Base-by-base conservation (phyloP, 2,113 vertebrate species). In the Mola mola region DNA sequence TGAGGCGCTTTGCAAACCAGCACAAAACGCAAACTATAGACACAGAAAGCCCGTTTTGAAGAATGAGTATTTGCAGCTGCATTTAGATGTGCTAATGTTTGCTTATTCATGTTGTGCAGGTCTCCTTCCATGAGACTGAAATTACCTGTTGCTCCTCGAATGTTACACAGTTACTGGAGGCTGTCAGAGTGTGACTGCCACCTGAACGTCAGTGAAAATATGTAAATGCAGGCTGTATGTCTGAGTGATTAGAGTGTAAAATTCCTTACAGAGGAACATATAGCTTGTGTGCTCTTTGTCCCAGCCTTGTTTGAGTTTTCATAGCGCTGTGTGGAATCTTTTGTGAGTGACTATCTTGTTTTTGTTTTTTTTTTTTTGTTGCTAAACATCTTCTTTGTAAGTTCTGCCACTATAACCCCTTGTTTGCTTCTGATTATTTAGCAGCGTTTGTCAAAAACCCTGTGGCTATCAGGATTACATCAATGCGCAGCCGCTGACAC, bases 261-360 rank as follows among this genome's bases (percentile, higher is more conserved):
- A 85, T 78, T 73, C 56, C 50, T 59, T 48, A 62, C 66, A 47
- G 44, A 76, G 64, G 19, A 66, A 65, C 59, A 65, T 41, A 62
- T 42, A 50, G 48, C 37, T 24, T 36, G 21, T 12, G 44, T 44
- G 41, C 47, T 13, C 10, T 38, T 47, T 69, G 49, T 62, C 37
- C 16, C 49, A 50, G 62, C 49, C 46, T 56, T 21, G 48, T 85
- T 78, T 75, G 70, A 67, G 73, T 72, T 72, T 83, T 83, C 68
- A 67, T 66, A 69, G 53, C 42, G 8, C 51, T 51, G 38, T 1
- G 10, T 47, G 37, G 28, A 52, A 16, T 51, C 53, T 24, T 29
- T 43, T n/a, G 25, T 24, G 37, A 24, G 37, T 4, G 16, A 33
- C 4, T 34, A n/a, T 22, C 11, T 16, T 11, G 31, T 29, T 42